Percentiles rank a stretch among this genome's conserved stretches.
phyloP scores from a whole-genome alignment of 2,888 invertebrate species.

The Pseudolycoriella hygida region DNA sequence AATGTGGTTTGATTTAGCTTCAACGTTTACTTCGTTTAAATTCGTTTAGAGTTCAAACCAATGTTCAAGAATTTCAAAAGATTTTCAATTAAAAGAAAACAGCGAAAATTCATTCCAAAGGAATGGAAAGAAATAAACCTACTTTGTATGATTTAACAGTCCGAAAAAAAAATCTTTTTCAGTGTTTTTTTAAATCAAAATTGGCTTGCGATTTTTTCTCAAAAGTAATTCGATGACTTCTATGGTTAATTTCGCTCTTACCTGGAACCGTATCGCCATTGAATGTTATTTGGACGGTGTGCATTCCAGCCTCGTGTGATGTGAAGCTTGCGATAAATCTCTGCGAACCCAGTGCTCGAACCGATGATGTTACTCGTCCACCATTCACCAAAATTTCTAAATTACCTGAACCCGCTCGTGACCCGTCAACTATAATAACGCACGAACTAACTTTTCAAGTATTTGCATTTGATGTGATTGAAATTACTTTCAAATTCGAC shows the following conservation, averaged over 20 bases:
- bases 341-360: slow-evolving; percentile 76
- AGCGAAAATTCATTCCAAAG: too few relatives aligned
- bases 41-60: too few relatives aligned
- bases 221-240: too few relatives aligned
- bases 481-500: slow-evolving; percentile 88
- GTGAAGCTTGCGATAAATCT: slow-evolving; percentile 84
- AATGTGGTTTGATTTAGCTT: too few relatives aligned
- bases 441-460: background rate
- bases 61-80: too few relatives aligned
- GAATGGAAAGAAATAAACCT: too few relatives aligned
- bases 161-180: too few relatives aligned
- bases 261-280: slow-evolving; percentile 82
- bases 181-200: too few relatives aligned
- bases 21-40: too few relatives aligned
- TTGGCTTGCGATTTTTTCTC: too few relatives aligned
- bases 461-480: slow-evolving; percentile 1
- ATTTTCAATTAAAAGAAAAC: too few relatives aligned
- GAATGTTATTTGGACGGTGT: slow-evolving; percentile 85
- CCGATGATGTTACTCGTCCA: slow-evolving; percentile 85
- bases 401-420: slow-evolving; percentile 90
- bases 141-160: too few relatives aligned
- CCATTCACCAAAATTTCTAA: slow-evolving; percentile 91
- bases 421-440: slow-evolving; percentile 62
- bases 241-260: slow-evolving; percentile 38
- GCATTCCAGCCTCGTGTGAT: slow-evolving; percentile 69